Conservation (phyloP, 1,140 invertebrate species). For the Drosophila grimshawi region DNA sequence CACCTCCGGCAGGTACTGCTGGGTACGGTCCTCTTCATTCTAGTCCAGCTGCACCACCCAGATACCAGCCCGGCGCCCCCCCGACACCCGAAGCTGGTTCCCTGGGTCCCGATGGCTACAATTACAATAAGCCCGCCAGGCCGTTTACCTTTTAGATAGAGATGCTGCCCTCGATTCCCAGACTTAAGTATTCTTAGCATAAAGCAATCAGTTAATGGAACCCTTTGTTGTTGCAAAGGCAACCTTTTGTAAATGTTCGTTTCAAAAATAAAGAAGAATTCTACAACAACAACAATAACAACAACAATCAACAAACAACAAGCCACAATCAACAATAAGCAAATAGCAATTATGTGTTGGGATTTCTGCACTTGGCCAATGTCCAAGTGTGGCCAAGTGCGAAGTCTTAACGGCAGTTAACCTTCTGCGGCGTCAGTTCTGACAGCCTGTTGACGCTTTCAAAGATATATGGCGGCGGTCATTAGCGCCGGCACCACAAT, state of each 20-base stretch:
- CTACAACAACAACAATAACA: conserved; percentile 35
- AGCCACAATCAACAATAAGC: too few species aligned
- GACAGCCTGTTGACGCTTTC: conserved; percentile 54
- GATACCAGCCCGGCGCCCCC: not conserved
- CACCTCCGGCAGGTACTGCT: conserved; percentile 54
- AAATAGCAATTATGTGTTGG: conserved; percentile 36
- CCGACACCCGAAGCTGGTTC: conserved; percentile 53
- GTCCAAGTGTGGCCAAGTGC: conserved; percentile 32
- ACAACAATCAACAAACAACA: not conserved
- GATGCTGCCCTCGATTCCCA: conserved; percentile 1
- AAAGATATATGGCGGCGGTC: conserved; percentile 56
- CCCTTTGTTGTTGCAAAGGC: conserved; percentile 36
- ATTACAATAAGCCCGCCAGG: conserved; percentile 62
- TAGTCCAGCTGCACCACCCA: conserved; percentile 44
- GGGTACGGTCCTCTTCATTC: conserved; percentile 28
- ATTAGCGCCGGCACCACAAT: conserved; percentile 46
- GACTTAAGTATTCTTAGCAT: conserved; percentile 37
- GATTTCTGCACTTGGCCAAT: conserved; percentile 38
- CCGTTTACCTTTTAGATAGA: conserved; percentile 58
- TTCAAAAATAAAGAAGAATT: conserved; percentile 63
- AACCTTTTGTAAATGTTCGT: conserved; percentile 53
- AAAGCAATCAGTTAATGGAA: conserved; percentile 19
- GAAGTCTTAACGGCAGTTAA: conserved; percentile 13
- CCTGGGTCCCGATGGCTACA: conserved; percentile 66
- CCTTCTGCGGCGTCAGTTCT: conserved; percentile 61